Conservation (phyloP, 2,797 vertebrate genomes). For the Okamejei kenojei region DNA sequence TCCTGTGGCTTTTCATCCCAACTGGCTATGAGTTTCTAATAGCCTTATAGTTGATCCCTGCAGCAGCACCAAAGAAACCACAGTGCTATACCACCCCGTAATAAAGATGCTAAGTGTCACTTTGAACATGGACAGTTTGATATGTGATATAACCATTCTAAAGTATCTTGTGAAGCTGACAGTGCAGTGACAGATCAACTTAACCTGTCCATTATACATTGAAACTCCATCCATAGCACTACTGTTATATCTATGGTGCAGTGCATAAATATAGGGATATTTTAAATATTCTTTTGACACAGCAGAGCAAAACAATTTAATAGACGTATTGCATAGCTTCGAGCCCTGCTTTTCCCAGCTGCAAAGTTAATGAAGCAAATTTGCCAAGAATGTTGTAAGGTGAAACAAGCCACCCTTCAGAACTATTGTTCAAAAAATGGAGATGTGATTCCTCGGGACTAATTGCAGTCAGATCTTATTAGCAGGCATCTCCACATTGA, state of each 20-base stretch:
- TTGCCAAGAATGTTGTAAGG: not conserved
- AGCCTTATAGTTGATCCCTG: not conserved
- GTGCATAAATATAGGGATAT: constrained; percentile 38
- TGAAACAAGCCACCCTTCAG: not conserved
- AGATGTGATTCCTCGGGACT: not conserved
- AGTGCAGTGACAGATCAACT: constrained; percentile 26
- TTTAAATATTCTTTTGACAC: constrained; percentile 38
- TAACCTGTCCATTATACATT: not conserved
- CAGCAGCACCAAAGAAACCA: not conserved
- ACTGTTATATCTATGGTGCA: constrained; percentile 40
- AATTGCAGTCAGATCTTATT: not conserved
- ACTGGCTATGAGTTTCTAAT: not conserved
- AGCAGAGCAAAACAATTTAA: constrained; percentile 8
- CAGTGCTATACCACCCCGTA: constrained; percentile 37
- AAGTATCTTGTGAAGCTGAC: constrained; percentile 38
- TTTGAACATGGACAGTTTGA: constrained; percentile 42
- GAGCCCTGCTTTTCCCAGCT: not conserved
- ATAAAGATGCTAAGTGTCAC: constrained; percentile 41
- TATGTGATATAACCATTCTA: constrained; percentile 40
- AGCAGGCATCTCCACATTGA: not conserved
- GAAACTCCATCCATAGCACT: constrained; percentile 41
- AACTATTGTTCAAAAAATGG: not conserved
- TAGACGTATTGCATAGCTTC: no score
- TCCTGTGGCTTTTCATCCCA: not conserved
- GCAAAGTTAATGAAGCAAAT: not conserved